A percentile compares a stretch with the other conserved stretches of the same genome.
These are phyloP conservation scores for Brachynemurus nebulosus DNA, from an alignment of 2,888 invertebrate genomes.

Conservation along the genomic window DNA sequence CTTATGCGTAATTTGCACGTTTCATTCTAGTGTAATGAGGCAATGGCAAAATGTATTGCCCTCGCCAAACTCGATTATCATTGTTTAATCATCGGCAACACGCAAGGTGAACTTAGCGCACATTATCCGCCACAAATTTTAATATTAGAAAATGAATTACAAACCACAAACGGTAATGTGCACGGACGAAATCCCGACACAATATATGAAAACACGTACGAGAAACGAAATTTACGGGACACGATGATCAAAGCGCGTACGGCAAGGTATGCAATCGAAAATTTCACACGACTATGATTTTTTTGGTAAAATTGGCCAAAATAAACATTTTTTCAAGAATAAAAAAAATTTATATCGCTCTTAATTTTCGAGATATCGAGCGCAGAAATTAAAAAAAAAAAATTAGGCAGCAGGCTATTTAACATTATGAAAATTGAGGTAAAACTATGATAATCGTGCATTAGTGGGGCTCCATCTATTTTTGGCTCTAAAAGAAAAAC, in stretches of 20 bases:
- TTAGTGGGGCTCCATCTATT: too few species aligned
- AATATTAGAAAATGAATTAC: constrained; percentile 43
- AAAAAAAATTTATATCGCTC: too few species aligned
- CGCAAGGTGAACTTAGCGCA: constrained; percentile 48
- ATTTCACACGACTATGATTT: background rate
- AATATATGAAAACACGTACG: constrained; percentile 43
- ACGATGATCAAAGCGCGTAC: constrained; percentile 51
- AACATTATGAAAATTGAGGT: too few species aligned
- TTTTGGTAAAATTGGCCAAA: too few species aligned
- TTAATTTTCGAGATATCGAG: too few species aligned
- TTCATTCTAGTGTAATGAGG: constrained; percentile 38
- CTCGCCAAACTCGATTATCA: constrained; percentile 55
- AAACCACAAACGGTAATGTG: constrained; percentile 23
- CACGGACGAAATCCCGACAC: constrained; percentile 25
- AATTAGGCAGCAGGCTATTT: too few species aligned
- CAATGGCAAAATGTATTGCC: constrained; percentile 46
- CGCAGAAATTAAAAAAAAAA: too few species aligned
- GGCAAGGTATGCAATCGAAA: constrained; percentile 33
- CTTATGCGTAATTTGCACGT: constrained; percentile 11
- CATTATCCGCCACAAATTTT: constrained; percentile 58
- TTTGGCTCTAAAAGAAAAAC: too few species aligned
- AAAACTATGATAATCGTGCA: too few species aligned
- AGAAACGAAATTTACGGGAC: constrained; percentile 43
- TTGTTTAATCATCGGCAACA: constrained; percentile 47
- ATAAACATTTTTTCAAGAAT: too few species aligned